phyloP scores from a whole-genome alignment of 2,797 vertebrate species.

The Sebastes dallii region DNA sequence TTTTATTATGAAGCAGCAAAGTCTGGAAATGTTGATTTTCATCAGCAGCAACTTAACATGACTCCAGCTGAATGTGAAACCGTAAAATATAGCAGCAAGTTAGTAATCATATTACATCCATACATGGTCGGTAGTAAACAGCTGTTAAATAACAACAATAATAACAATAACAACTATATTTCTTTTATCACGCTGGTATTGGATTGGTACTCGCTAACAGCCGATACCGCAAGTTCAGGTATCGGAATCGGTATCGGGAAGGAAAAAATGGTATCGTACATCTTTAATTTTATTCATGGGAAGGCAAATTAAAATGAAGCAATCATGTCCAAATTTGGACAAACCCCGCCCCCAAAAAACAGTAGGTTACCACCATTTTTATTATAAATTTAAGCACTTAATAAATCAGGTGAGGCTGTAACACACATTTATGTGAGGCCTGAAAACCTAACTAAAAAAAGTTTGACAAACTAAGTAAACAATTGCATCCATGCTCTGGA shows the following conservation, averaged over 20 bases:
- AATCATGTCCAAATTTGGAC: not conserved
- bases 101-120: too few relatives aligned
- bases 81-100: fast-evolving
- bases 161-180: too few relatives aligned
- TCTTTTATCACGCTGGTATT: too few relatives aligned
- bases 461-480: not conserved
- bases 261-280: fast-evolving
- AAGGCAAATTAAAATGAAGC: not conserved
- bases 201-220: fast-evolving
- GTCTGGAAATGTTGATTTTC: too few relatives aligned
- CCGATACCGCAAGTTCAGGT: too few relatives aligned
- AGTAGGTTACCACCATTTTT: not conserved
- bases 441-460: not conserved
- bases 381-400: not conserved
- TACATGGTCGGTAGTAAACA: too few relatives aligned
- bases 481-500: conserved; percentile 8
- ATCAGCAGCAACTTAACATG: too few relatives aligned
- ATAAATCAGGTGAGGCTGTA: not conserved
- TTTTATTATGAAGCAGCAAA: too few relatives aligned
- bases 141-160: too few relatives aligned
- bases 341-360: not conserved
- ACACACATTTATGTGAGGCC: not conserved
- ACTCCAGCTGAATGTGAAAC: too few relatives aligned
- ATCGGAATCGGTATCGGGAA: too few relatives aligned
- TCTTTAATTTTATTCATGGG: fast-evolving